Conservation (phyloP, 1,140 invertebrate genomes). For the Nasonia longicornis region DNA sequence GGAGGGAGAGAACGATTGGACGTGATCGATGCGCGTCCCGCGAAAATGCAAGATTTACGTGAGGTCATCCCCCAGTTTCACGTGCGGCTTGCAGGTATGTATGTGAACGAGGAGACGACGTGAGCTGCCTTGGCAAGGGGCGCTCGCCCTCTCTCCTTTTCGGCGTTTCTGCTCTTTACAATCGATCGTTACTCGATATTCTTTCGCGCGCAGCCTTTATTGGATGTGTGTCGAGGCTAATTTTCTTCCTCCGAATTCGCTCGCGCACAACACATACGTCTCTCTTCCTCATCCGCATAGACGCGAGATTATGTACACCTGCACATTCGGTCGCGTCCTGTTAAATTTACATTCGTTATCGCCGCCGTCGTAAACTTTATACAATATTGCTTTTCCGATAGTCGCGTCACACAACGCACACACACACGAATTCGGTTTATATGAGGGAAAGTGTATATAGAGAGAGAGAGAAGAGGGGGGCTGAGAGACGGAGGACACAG, state of each 20-base stretch:
- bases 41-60: slow-evolving; percentile 20
- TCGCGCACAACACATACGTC: background rate
- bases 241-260: slow-evolving; percentile 9
- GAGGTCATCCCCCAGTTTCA: slow-evolving; percentile 21
- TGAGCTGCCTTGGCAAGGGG: background rate
- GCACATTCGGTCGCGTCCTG: slow-evolving; percentile 51
- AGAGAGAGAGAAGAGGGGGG: background rate
- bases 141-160: background rate
- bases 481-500: background rate
- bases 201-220: background rate
- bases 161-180: background rate
- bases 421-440: background rate
- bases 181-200: background rate
- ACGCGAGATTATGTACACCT: slow-evolving; percentile 26
- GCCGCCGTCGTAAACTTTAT: slow-evolving; percentile 63
- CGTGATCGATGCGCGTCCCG: background rate
- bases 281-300: slow-evolving; percentile 25
- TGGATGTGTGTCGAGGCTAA: background rate
- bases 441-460: background rate
- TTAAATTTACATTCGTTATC: slow-evolving; percentile 61
- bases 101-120: background rate
- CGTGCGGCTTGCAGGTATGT: background rate
- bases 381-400: slow-evolving; percentile 69
- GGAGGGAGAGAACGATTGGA: background rate
- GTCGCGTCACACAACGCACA: slow-evolving; percentile 53